Conservation (phyloP, 2,113 vertebrate genomes). For the Azemiops feae region DNA sequence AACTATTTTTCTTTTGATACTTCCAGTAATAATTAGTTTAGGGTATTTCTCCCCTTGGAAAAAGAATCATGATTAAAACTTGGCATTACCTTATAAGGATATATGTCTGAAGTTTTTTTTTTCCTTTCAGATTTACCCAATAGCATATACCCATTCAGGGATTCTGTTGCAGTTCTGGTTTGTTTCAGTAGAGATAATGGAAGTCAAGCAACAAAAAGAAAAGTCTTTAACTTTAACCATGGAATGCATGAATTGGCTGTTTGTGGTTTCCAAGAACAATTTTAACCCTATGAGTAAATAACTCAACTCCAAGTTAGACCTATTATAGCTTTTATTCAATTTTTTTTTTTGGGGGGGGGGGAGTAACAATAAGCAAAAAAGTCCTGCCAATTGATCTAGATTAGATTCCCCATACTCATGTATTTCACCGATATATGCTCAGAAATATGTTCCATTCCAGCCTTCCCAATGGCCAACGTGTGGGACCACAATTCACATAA, state of each 20-base stretch:
- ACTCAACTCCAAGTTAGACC: background rate
- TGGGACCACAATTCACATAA: background rate
- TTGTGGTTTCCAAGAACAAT: background rate
- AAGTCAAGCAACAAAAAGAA: background rate
- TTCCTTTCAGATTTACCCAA: background rate
- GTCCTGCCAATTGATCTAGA: background rate
- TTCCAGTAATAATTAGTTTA: background rate
- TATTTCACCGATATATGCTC: background rate
- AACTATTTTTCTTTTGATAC: background rate
- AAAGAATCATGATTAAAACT: background rate
- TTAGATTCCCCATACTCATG: background rate
- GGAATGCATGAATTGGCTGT: background rate
- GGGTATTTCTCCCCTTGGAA: background rate
- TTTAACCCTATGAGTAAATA: background rate
- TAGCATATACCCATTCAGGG: background rate
- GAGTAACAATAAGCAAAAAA: background rate
- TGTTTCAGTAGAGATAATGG: background rate
- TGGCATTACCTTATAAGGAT: background rate
- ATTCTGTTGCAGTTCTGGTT: background rate
- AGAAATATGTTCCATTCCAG: background rate
- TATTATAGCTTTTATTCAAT: background rate
- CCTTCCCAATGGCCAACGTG: background rate
- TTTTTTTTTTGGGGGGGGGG: background rate
- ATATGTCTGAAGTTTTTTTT: background rate
- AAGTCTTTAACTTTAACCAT: background rate